These are phyloP conservation scores for Resseliella maxima DNA, from an alignment of 2,888 invertebrate genomes.

Conservation along the genomic window DNA sequence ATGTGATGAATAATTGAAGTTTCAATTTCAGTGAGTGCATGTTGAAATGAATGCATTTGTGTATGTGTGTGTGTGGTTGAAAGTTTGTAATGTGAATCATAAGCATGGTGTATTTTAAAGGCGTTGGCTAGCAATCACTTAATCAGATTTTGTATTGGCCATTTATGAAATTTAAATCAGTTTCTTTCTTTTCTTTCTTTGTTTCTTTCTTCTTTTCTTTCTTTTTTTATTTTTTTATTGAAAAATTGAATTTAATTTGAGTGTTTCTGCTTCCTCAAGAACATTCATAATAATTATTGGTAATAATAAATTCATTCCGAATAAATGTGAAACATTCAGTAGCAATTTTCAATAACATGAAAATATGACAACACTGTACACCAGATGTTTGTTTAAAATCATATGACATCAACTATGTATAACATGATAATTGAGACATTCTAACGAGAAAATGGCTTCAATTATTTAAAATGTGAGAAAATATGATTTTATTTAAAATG, in stretches of 20 bases:
- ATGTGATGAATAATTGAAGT: slow-evolving; percentile 14
- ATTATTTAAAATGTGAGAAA: not conserved
- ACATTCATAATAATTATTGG: not conserved
- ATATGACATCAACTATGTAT: not conserved
- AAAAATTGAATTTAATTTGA: too few relatives aligned
- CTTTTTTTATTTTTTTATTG: too few relatives aligned
- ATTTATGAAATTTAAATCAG: not conserved
- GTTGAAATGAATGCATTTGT: not conserved
- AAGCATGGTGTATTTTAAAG: too few relatives aligned
- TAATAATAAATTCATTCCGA: not conserved
- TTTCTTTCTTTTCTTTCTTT: too few relatives aligned
- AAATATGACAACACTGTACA: not conserved
- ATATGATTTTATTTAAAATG: not conserved
- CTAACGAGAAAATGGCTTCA: slow-evolving; percentile 5
- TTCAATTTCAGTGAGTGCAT: not conserved
- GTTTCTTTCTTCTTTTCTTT: too few relatives aligned
- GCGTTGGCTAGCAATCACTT: too few relatives aligned
- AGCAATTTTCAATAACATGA: not conserved
- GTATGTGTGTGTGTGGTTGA: not conserved
- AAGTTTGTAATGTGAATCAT: not conserved
- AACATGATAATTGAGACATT: not conserved
- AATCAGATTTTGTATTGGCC: not conserved
- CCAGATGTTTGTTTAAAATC: not conserved
- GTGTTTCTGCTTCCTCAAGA: not conserved
- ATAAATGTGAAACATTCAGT: not conserved